Percentiles rank a stretch among this genome's conserved stretches.
phyloP scores from a whole-genome alignment of 2,113 vertebrate species.

The Calypte anna region DNA sequence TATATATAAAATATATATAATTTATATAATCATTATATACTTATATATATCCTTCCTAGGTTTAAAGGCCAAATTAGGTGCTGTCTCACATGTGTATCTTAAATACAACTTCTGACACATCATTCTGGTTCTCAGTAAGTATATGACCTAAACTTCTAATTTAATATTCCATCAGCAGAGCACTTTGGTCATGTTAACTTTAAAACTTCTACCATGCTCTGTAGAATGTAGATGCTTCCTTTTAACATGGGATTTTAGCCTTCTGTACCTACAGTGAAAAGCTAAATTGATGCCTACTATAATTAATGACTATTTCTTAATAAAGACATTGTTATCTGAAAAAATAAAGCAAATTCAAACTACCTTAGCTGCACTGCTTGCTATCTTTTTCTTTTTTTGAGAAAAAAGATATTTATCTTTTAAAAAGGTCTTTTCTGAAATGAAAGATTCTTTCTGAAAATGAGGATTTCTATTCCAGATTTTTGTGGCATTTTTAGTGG shows the following conservation, averaged over 20 bases:
- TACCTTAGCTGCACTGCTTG: neutral
- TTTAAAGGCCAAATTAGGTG: neutral
- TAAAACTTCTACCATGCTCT: neutral
- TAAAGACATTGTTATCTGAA: neutral
- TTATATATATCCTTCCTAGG: neutral
- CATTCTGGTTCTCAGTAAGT: neutral
- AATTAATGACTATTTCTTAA: neutral
- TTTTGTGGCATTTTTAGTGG: neutral
- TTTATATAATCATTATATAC: neutral
- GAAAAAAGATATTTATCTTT: neutral
- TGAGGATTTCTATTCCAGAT: neutral
- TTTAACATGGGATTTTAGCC: neutral
- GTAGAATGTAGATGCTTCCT: neutral
- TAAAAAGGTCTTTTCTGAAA: neutral
- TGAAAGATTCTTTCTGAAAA: neutral
- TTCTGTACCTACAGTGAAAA: neutral
- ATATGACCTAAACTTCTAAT: neutral
- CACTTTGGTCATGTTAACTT: neutral
- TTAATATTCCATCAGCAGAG: neutral
- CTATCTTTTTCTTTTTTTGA: neutral
- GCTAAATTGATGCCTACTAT: neutral
- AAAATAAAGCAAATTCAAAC: neutral
- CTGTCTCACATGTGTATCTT: neutral
- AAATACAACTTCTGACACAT: neutral
- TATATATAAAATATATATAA: too few species aligned